Conservation (phyloP, 1,140 invertebrate genomes). For the Drosophila kurseongensis region DNA sequence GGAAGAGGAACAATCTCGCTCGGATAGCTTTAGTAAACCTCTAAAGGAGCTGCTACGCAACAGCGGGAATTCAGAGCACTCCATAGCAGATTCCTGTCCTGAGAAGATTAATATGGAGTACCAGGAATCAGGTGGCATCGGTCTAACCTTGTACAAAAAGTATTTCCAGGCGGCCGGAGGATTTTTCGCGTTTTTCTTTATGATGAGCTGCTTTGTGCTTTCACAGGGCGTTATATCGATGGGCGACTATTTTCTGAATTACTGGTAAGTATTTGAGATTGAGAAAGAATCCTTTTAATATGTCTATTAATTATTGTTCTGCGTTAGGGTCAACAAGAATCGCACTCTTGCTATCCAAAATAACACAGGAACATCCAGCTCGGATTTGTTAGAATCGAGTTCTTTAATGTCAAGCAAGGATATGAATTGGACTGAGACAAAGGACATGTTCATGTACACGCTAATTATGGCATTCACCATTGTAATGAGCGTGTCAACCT, state of each 20-base stretch:
- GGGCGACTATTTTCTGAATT: conserved; percentile 88
- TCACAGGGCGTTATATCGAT: conserved; percentile 88
- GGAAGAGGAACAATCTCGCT: conserved; percentile 52
- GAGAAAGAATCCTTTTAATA: too few relatives aligned
- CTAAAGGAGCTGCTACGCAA: conserved; percentile 40
- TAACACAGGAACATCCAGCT: too few relatives aligned
- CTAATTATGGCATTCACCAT: too few relatives aligned
- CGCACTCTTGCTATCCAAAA: too few relatives aligned
- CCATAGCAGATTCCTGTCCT: conserved; percentile 86
- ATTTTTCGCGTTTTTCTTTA: conserved; percentile 84
- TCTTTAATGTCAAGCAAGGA: too few relatives aligned
- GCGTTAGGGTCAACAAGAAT: too few relatives aligned
- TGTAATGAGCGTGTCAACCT: conserved; percentile 85
- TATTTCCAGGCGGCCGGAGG: conserved; percentile 87
- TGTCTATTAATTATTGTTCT: too few relatives aligned
- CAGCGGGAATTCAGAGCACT: conserved; percentile 83
- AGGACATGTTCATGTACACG: conserved; percentile 85
- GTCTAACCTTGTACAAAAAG: conserved; percentile 85
- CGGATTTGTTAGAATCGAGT: too few relatives aligned
- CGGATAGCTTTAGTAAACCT: conserved; percentile 17
- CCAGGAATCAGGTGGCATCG: conserved; percentile 86
- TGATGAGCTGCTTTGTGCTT: conserved; percentile 76
- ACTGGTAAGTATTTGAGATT: too few relatives aligned
- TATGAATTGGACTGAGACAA: too few relatives aligned
- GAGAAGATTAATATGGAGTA: conserved; percentile 86